Evolutionary conservation across 1,140 invertebrate genomes (phyloP).

Genomic region (Bombus polaris): DNA sequence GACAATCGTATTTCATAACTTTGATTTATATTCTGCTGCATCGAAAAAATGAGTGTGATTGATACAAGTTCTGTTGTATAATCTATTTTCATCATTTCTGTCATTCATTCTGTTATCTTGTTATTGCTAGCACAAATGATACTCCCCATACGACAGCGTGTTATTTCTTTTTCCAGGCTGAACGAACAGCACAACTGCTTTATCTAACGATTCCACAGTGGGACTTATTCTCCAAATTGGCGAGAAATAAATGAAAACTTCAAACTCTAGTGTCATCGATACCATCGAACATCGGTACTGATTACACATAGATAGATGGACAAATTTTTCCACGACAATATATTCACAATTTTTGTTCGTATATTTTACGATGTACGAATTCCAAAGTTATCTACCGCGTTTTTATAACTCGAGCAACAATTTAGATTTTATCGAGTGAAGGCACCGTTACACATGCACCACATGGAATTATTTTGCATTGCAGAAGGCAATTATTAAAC

Average conservation of each 20-base stretch:
- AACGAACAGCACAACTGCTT: conserved; percentile 55
- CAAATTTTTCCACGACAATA: conserved; percentile 53
- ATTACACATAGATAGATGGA: conserved; percentile 55
- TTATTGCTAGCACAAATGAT: background rate
- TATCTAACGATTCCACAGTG: conserved; percentile 54
- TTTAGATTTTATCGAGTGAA: conserved; percentile 47
- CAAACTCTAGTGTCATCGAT: conserved; percentile 58
- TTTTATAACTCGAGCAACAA: conserved; percentile 51
- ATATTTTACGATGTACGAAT: conserved; percentile 38
- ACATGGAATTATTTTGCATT: conserved; percentile 36
- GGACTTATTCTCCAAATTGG: conserved; percentile 65
- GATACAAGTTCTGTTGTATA: background rate
- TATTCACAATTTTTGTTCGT: conserved; percentile 50
- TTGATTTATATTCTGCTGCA: conserved; percentile 8
- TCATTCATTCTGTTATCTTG: background rate
- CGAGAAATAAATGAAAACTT: conserved; percentile 61
- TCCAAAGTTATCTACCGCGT: conserved; percentile 46
- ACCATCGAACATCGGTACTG: conserved; percentile 49
- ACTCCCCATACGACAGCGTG: background rate
- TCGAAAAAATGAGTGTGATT: background rate
- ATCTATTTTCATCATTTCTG: background rate
- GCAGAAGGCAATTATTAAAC: conserved; percentile 17
- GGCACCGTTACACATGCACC: conserved; percentile 35
- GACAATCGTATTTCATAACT: background rate
- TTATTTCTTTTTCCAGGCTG: conserved; percentile 62